Conservation (phyloP, 2,888 invertebrate genomes). For the Macropis europaea region DNA sequence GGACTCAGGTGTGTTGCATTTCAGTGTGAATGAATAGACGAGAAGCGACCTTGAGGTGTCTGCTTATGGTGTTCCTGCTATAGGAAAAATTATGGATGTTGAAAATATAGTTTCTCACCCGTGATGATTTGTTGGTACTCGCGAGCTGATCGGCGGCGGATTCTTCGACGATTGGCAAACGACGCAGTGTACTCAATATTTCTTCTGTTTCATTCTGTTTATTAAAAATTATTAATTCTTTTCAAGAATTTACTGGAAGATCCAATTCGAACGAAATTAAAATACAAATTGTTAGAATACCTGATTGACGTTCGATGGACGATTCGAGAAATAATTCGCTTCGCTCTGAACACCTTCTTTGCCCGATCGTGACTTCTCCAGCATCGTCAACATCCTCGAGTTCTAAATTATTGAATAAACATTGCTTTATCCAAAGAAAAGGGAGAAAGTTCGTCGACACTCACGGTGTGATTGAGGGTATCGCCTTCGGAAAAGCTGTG, state of each 20-base stretch:
- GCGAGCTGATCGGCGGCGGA: not conserved
- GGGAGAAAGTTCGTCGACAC: not conserved
- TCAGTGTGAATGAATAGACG: no score
- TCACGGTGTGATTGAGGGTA: slow-evolving; percentile 10
- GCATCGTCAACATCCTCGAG: slow-evolving; percentile 25
- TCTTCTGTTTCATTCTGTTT: slow-evolving; percentile 26
- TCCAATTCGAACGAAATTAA: not conserved
- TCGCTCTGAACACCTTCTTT: not conserved
- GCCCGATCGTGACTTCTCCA: not conserved
- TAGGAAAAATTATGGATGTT: not conserved
- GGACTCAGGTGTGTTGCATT: no score
- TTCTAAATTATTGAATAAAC: not conserved
- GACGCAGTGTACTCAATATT: slow-evolving; percentile 32
- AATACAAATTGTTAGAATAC: not conserved
- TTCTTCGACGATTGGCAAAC: slow-evolving; percentile 43
- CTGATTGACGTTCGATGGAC: not conserved
- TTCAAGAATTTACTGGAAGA: not conserved
- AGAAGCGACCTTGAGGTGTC: no score
- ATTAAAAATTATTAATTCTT: not conserved
- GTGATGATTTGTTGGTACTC: not conserved
- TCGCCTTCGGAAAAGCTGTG: slow-evolving; percentile 3
- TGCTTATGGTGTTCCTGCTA: no score
- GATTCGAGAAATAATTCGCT: not conserved
- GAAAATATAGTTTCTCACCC: slow-evolving; percentile 29
- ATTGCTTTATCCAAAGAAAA: no score